Evolutionary conservation across 1,140 invertebrate genomes (phyloP).

Genomic region (Pseudomyrmex dendroicus): DNA sequence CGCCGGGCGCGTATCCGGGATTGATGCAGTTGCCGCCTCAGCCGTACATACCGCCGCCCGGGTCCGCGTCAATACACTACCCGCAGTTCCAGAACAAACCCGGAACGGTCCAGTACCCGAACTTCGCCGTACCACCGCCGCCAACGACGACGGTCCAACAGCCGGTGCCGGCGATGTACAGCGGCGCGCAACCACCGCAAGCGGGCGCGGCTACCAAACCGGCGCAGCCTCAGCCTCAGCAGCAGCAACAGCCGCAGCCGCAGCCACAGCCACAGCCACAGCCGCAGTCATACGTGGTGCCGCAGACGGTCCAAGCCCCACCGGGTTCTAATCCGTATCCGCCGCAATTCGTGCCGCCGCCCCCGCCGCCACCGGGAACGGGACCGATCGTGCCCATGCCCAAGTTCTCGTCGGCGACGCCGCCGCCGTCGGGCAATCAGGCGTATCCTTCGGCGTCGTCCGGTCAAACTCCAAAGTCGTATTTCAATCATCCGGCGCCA

Average conservation of each 20-base stretch:
- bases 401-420: conserved; percentile 62
- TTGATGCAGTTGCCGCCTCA: conserved; percentile 81
- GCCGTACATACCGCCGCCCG: conserved; percentile 83
- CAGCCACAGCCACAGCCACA: no score
- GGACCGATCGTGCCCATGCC: conserved; percentile 18
- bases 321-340: conserved; percentile 83
- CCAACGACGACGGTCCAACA: conserved; percentile 59
- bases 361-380: conserved; percentile 66
- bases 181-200: conserved; percentile 58
- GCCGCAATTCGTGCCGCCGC: conserved; percentile 74
- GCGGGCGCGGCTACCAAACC: conserved; percentile 34
- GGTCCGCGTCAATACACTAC: conserved; percentile 79
- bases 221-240: conserved; percentile 1
- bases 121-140: conserved; percentile 68
- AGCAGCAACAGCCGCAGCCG: no score
- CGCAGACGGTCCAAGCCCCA: conserved; percentile 82
- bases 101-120: conserved; percentile 70
- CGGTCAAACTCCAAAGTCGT: conserved; percentile 72
- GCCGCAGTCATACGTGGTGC: conserved; percentile 74
- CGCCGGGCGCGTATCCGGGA: conserved; percentile 65
- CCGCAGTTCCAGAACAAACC: conserved; percentile 76
- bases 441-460: conserved; percentile 53
- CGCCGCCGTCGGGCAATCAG: conserved; percentile 58
- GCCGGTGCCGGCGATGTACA: conserved; percentile 53
- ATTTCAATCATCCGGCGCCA: conserved; percentile 77